Base-by-base conservation (phyloP, 2,113 vertebrate genomes). In the Lycaon pictus region DNA sequence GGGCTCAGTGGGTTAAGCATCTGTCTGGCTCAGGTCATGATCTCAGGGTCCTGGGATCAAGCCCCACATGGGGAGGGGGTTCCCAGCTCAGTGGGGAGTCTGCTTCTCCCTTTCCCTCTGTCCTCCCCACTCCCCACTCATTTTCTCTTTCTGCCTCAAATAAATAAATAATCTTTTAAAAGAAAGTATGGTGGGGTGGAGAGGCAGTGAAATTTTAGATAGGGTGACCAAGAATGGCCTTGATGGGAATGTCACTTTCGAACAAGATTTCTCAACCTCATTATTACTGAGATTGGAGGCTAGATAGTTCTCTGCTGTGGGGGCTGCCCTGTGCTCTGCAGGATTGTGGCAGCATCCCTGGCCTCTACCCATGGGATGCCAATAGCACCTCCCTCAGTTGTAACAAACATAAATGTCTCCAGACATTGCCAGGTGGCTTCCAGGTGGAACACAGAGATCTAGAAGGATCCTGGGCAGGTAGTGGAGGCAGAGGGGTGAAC, bases 371-470 rank as follows among this genome's bases (percentile, higher is more conserved):
- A 53, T 12, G 1, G 51, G 13, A 69, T 69, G 25, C 10, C 53
- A 62, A 20, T 0, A 35, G 17, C 8, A 32, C 23, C 11, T 25
- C n/a, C 5, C 55, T 56, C 32, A 15, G 1, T 0, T 29, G 29
- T 62, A 86, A 86, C 72, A 76, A 81, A 4, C 16, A 15, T 48
- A 84, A 74, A 8, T 82, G 53, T 65, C 81, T 53, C 32, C 51
- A 74, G 55, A 17, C 20, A 25, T 22, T 65, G 5, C 35, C 2
- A 8, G 23, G 15, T 76, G 65, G 15, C 43, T 53, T 62, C 2
- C n/a, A 58, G 88, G 6, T 2, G 60, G 65, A 90, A 1, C 25
- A 8, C 2, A 53, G 84, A 79, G 19, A 35, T 22, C 88, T 32
- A 9, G 15, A 80, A 58, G 72, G 20, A 37, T 7, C 62, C 72